phyloP scores from a whole-genome alignment of 2,113 vertebrate genomes.

The Nothocercus julius region DNA sequence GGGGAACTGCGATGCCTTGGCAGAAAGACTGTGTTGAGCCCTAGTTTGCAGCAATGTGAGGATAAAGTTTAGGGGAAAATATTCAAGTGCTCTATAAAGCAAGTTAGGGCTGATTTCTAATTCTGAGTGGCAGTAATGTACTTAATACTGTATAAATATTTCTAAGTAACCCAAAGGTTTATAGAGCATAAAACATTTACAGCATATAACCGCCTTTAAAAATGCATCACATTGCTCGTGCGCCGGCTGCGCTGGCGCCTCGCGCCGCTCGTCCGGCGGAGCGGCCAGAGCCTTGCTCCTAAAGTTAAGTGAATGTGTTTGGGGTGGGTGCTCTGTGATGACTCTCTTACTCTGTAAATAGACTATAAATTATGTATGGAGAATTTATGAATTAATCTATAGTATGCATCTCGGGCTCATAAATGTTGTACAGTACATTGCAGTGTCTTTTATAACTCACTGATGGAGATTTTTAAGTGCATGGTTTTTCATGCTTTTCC shows the following conservation, averaged over 20 bases:
- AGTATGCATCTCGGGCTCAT: slow-evolving; percentile 41
- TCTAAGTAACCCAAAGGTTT: slow-evolving; percentile 29
- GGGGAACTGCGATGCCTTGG: not conserved
- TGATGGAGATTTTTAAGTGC: slow-evolving; percentile 27
- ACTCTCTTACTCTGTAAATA: slow-evolving; percentile 61
- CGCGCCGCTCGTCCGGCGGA: too few relatives aligned
- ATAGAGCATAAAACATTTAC: slow-evolving; percentile 46
- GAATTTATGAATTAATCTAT: slow-evolving; percentile 69
- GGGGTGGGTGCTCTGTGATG: slow-evolving; percentile 9
- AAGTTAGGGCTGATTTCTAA: slow-evolving; percentile 11
- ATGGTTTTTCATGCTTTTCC: not conserved
- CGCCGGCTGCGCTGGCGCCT: too few relatives aligned
- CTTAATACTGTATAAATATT: slow-evolving; percentile 45
- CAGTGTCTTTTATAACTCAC: not conserved
- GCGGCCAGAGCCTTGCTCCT: too few relatives aligned
- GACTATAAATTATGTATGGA: slow-evolving; percentile 65
- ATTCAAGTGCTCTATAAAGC: not conserved
- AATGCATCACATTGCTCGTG: not conserved
- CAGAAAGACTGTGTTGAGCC: not conserved
- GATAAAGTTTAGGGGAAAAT: not conserved
- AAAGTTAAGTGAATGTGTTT: not conserved
- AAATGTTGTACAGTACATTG: slow-evolving; percentile 51
- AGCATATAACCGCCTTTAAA: not conserved
- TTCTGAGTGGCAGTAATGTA: not conserved
- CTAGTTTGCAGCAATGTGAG: not conserved